Evolutionary conservation across 2,888 invertebrate genomes (phyloP).

Genomic region (Scotopteryx bipunctaria): DNA sequence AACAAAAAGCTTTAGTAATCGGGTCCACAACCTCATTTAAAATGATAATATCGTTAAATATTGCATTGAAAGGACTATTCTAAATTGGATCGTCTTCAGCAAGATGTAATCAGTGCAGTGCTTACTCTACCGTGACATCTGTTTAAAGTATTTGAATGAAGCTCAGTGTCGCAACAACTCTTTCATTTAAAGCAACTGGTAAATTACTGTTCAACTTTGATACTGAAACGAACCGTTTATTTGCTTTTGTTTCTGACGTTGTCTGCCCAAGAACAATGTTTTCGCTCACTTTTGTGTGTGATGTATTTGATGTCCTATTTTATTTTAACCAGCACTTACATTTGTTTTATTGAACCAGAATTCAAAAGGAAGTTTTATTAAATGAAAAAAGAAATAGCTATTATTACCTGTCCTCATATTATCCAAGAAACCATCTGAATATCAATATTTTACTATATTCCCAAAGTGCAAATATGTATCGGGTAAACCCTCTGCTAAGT

Average conservation of each 20-base stretch:
- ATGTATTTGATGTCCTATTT: not conserved
- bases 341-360: too few species aligned
- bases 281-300: slow-evolving; percentile 17
- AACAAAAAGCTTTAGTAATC: slow-evolving; percentile 1
- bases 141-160: slow-evolving; percentile 34
- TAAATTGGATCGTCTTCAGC: slow-evolving; percentile 29
- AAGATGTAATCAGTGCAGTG: slow-evolving; percentile 28
- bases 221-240: slow-evolving; percentile 25
- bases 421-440: not conserved
- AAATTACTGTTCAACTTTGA: slow-evolving; percentile 30
- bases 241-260: slow-evolving; percentile 22
- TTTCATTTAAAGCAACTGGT: slow-evolving; percentile 30
- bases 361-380: too few species aligned
- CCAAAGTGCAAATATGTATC: slow-evolving; percentile 23
- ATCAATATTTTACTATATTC: slow-evolving; percentile 13
- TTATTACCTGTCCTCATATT: not conserved
- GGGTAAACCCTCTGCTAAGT: slow-evolving; percentile 20
- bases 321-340: not conserved
- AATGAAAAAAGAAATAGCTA: too few species aligned
- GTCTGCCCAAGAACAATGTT: slow-evolving; percentile 24
- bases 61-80: slow-evolving; percentile 29
- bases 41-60: slow-evolving; percentile 12
- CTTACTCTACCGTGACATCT: slow-evolving; percentile 34
- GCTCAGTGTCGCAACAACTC: slow-evolving; percentile 29
- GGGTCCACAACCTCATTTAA: slow-evolving; percentile 12